phyloP scores from a whole-genome alignment of 1,140 invertebrate species.

The Bombus consobrinus region DNA sequence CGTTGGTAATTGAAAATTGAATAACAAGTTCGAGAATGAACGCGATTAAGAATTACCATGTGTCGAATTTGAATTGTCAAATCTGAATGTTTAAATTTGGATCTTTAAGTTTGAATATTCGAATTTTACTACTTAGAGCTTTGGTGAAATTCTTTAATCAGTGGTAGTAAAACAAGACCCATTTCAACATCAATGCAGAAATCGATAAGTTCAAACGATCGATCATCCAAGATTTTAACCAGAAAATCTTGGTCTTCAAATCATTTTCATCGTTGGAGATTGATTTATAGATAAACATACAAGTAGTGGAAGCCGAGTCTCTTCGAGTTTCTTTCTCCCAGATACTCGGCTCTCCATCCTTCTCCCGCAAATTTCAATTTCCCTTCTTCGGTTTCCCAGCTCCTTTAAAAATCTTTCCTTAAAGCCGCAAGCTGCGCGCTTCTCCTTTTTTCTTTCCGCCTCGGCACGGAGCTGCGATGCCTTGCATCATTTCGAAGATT shows the following conservation, averaged over 20 bases:
- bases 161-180: neutral
- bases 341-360: constrained; percentile 31
- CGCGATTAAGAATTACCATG: neutral
- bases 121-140: neutral
- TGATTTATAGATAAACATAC: constrained; percentile 65
- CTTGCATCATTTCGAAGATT: constrained; percentile 66
- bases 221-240: neutral
- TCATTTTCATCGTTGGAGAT: constrained; percentile 52
- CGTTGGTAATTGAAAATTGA: neutral
- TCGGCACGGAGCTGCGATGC: constrained; percentile 18
- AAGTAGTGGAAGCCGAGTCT: constrained; percentile 31
- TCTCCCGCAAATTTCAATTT: constrained; percentile 47
- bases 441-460: constrained; percentile 45
- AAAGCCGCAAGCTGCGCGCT: constrained; percentile 25
- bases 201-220: neutral
- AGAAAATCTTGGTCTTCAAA: constrained; percentile 1
- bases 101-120: neutral
- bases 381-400: constrained; percentile 42
- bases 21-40: neutral
- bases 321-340: neutral
- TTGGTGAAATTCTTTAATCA: neutral
- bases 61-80: neutral
- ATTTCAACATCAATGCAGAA: no score
- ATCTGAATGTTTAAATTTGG: neutral
- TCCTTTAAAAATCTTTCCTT: constrained; percentile 30